A percentile compares a stretch with the other conserved stretches of the same genome.
phyloP scores from a whole-genome alignment of 2,797 vertebrate genomes.

The Parotocinclus haroldoi region DNA sequence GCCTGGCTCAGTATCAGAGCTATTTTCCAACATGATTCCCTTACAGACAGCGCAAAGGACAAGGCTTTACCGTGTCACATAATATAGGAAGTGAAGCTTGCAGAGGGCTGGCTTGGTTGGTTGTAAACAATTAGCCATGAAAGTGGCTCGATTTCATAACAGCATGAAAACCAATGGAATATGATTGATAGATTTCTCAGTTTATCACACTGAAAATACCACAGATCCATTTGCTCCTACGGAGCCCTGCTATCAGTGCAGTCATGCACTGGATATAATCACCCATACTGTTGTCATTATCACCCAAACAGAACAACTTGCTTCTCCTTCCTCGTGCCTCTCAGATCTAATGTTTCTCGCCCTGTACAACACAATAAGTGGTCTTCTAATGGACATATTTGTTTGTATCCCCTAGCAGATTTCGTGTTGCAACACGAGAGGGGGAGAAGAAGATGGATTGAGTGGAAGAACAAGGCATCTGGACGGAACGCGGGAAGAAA shows the following conservation, averaged over 20 bases:
- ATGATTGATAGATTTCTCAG: constrained; percentile 28
- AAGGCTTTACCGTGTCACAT: too few species aligned
- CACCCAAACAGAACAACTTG: constrained; percentile 1
- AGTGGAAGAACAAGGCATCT: constrained; percentile 20
- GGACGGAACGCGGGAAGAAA: constrained; percentile 29
- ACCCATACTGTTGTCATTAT: constrained; percentile 7
- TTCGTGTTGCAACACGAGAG: constrained; percentile 12
- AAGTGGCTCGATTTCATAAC: neutral
- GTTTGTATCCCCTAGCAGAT: constrained; percentile 28
- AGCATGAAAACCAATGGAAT: neutral
- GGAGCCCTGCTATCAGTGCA: constrained; percentile 7
- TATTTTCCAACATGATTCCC: too few species aligned
- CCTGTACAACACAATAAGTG: constrained; percentile 29
- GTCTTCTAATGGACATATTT: constrained; percentile 30
- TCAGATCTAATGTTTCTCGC: constrained; percentile 24
- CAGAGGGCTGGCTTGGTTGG: too few species aligned
- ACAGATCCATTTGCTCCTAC: constrained; percentile 36
- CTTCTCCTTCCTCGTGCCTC: constrained; percentile 6
- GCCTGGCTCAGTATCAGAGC: too few species aligned
- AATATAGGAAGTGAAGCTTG: too few species aligned
- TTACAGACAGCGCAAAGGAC: too few species aligned
- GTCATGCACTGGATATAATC: constrained; percentile 14
- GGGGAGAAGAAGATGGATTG: constrained; percentile 18
- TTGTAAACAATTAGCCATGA: too few species aligned
- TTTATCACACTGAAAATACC: constrained; percentile 24